Base-by-base conservation (phyloP, 2,888 invertebrate genomes). In the Cosmia trapezina region DNA sequence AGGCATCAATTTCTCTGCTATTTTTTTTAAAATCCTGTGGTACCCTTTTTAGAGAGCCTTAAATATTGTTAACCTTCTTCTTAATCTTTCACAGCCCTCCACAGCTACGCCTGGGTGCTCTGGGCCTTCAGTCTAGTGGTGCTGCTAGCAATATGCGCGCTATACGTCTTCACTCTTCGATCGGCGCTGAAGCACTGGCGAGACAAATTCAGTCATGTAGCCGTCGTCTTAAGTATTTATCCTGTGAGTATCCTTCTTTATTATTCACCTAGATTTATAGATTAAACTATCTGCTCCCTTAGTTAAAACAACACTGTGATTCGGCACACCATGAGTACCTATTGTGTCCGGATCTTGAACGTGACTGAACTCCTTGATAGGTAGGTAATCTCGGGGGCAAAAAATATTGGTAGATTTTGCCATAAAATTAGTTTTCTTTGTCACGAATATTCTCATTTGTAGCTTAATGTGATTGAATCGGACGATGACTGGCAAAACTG, bases 151-250 rank as follows among this genome's bases (percentile, higher is more conserved):
- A 94, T 96, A 78, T 93, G 97, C 66, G 87, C 93, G 17, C 89
- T 97, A 70, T 97, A 96, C 89, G 89, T 94, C 37, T 93, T 97
- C 87, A 97, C 97, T 0, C 80, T 97, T 61, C 93, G 95, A 53
- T 93, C 97, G 69, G 96, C 97, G 19, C 91, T 97, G 88, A 94
- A 92, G 69, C 94, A 97, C 82, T 96, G 97, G 86, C 94, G 96
- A 17, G 94, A 96, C 33, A 90, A 94, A 76, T 94, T 96, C 76
- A 92, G 96, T 41, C 96, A 96, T 85, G 96, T 97, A 0, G 95
- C 96, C 11, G 95, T 97, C 61, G 96, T 97, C 33, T 90, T 97
- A 73, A 96, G 96, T 76, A 97, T 97, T 22, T 97, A 97, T 90
- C 97, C 97, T 86, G 97, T 97, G 92, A 97, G 96, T 94, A 80